Conservation (phyloP, 1,140 invertebrate species). For the Homarus americanus region DNA sequence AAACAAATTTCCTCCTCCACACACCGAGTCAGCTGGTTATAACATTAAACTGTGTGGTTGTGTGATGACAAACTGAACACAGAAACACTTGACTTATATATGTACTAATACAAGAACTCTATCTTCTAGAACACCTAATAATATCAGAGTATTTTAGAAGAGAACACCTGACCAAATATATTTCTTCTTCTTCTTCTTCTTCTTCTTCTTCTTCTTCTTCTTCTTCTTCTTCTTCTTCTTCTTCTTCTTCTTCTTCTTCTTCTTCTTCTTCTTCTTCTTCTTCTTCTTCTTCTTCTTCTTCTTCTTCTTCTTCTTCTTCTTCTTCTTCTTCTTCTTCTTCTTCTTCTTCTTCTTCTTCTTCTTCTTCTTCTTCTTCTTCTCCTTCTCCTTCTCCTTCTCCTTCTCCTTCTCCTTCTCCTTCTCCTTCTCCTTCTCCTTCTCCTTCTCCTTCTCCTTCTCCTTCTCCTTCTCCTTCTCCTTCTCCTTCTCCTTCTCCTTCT, state of each 20-base stretch:
- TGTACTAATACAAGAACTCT: too few species aligned
- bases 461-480: neutral
- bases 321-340: neutral
- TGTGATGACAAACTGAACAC: too few species aligned
- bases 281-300: neutral
- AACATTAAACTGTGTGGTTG: too few species aligned
- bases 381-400: neutral
- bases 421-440: neutral
- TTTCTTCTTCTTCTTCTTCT: too few species aligned
- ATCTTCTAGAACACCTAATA: too few species aligned
- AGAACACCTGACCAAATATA: too few species aligned
- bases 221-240: neutral
- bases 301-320: too few species aligned
- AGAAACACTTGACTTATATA: too few species aligned
- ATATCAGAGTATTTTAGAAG: too few species aligned
- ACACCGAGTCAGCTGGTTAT: too few species aligned
- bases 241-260: slow-evolving; percentile 7
- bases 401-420: neutral
- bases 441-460: slow-evolving; percentile 7
- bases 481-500: neutral
- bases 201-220: neutral
- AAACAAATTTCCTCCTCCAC: too few species aligned
- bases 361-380: neutral
- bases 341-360: neutral
- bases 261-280: neutral